Evolutionary conservation across 2,888 invertebrate species (phyloP), one percentile per base, ranked within the genome.

Genomic region (Julus scanicus): DNA sequence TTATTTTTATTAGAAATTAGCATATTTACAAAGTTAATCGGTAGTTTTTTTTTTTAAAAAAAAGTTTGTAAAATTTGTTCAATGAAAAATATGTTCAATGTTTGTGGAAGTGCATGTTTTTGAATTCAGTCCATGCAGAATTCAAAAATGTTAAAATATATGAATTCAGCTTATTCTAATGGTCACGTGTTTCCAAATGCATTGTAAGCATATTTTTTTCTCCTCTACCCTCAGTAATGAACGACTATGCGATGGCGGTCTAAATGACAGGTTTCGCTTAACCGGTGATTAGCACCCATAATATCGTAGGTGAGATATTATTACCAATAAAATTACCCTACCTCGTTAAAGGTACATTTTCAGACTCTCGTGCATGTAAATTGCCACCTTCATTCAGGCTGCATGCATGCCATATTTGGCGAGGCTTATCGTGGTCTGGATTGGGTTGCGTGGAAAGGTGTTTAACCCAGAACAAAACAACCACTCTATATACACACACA

Each of bases 311-410:
- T 83, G 83, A 83, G 83, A 83, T 83, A 83, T 83, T 83, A 83
- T 83, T 83, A 83, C 83, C 83, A 83, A 83, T 83, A 83, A 83
- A 83, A 83, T 83, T 83, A 83, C 40, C 37, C 57, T 20, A 11
- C 13, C 37, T 83, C 20, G 83, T 83, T 83, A 83, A 83, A 83
- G 83, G 37, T 20, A 40, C 13, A 39, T 83, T 83, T 83, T 83
- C 13, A 20, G 40, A 13, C 13, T n/a, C 40, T 39, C 37, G 37
- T 83, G 83, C 83, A 39, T 83, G 37, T 15, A 83, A 83, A 83
- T 83, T 37, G 29, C 83, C 37, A 8, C 83, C 83, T 83, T 40
- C 20, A 11, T 83, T 83, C 13, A 13, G 40, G 37, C 80, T 80
- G 40, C 83, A 37, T 20, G 83, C 3, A 20, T 13, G 29, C 20